Base-by-base conservation (phyloP, 1,140 invertebrate genomes). In the Tachypleus tridentatus region DNA sequence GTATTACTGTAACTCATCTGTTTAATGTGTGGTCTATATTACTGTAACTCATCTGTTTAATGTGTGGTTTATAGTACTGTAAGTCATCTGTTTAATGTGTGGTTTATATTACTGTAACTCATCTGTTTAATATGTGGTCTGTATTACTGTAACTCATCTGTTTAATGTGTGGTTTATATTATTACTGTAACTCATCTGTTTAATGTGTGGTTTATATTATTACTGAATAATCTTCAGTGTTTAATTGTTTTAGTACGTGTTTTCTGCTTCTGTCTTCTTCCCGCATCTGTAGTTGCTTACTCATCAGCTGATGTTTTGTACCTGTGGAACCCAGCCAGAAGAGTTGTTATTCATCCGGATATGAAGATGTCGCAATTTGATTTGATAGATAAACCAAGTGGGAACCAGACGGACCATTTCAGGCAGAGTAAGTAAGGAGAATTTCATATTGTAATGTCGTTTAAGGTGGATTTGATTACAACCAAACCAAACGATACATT, bases 331-430 rank as follows among this genome's bases (percentile, higher is more conserved):
- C 83, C 84, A 66, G 82, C 85, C 0, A 80, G 85, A 49, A 87
- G 87, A 60, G 89, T 94, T 0, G 88, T 86, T 72, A 92, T 93
- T 74, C 85, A 88, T 0, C 84, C 87, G 0, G 91, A 89, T 54
- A 92, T 93, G 88, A 86, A 90, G 1, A 79, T 95, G 3, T 89
- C 89, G 3, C 91, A 95, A 76, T 95, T 94, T 72, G 89, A 94
- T 77, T 80, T 95, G 64, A 90, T 93, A 73, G 87, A 87, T 71
- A 88, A 85, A 71, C 89, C 88, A 4, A 87, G 85, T 10, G 84
- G 84, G 54, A 88, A 88, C 77, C 79, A 84, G 66, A 85, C 85
- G 5, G 81, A 83, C 71, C 77, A 75, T 63, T 76, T 82, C 66
- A 78, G 75, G 64, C 73, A 76, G 57, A 77, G 75, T 78, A 66